These are phyloP conservation scores for Notamacropus eugenii DNA, from an alignment of 2,797 vertebrate genomes.

Conservation along the genomic window DNA sequence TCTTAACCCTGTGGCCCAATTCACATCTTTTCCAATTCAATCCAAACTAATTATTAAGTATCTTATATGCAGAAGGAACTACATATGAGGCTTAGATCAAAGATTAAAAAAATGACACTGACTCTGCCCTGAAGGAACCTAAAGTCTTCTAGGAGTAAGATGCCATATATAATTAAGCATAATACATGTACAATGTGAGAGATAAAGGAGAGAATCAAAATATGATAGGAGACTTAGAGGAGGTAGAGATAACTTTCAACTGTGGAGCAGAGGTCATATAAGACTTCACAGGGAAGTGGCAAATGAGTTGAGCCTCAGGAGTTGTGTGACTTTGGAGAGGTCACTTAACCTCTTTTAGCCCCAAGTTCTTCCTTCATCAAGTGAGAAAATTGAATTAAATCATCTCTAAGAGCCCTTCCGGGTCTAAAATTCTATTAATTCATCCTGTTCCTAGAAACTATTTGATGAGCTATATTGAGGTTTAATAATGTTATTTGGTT, in stretches of 20 bases:
- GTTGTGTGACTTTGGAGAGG: not conserved
- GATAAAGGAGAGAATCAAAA: not conserved
- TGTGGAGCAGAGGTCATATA: not conserved
- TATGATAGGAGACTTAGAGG: not conserved
- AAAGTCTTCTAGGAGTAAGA: not conserved
- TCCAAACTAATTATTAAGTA: not conserved
- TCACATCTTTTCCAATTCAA: not conserved
- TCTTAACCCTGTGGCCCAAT: not conserved
- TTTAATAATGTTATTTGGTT: not conserved
- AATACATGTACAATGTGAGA: not conserved
- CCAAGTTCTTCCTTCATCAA: not conserved
- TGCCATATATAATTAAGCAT: not conserved
- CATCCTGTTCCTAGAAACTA: not conserved
- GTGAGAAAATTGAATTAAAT: not conserved
- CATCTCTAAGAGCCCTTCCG: not conserved
- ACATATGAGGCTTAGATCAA: not conserved
- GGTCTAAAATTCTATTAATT: not conserved
- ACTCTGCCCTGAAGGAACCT: not conserved
- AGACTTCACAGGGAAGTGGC: not conserved
- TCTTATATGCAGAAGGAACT: not conserved
- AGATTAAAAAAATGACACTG: not conserved
- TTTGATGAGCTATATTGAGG: not conserved
- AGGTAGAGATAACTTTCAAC: not conserved
- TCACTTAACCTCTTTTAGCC: not conserved
- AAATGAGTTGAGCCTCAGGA: not conserved